A percentile compares a stretch with the other conserved stretches of the same genome.
Evolutionary conservation across 2,113 vertebrate genomes (phyloP).

Genomic region (Sphyrna mokarran): DNA sequence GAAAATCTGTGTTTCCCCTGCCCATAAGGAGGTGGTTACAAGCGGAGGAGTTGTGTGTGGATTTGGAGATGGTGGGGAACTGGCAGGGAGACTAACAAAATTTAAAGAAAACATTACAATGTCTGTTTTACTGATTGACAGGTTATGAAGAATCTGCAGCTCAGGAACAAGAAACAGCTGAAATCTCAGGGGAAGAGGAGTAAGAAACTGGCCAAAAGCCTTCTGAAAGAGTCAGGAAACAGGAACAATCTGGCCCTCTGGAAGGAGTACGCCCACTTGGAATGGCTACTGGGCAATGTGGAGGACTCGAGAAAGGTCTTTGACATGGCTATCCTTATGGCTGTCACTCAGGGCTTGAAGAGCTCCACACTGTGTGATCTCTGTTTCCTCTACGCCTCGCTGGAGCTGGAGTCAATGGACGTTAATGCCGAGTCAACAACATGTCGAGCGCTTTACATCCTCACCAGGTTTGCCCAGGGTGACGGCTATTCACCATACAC

Average conservation of each 20-base stretch:
- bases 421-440: conserved; percentile 43
- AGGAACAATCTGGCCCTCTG: conserved; percentile 73
- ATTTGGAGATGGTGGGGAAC: background rate
- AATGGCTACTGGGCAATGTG: conserved; percentile 82
- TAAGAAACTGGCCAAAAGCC: conserved; percentile 76
- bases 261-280: conserved; percentile 81
- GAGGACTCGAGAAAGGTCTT: conserved; percentile 87
- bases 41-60: background rate
- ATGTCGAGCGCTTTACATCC: conserved; percentile 60
- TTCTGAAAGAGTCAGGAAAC: conserved; percentile 84
- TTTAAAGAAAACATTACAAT: background rate
- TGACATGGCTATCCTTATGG: conserved; percentile 62
- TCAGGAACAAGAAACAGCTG: conserved; percentile 70
- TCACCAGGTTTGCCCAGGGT: conserved; percentile 68
- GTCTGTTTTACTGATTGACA: conserved; percentile 41
- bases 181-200: conserved; percentile 79
- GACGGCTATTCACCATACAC: conserved; percentile 49
- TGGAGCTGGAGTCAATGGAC: conserved; percentile 64
- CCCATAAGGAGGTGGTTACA: background rate
- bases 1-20: background rate
- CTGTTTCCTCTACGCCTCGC: conserved; percentile 73
- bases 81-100: background rate
- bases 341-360: conserved; percentile 54
- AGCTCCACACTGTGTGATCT: conserved; percentile 67
- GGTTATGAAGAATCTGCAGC: conserved; percentile 66